phyloP scores from a whole-genome alignment of 2,888 invertebrate species.

The Scaptomyza cyrtandrae region DNA sequence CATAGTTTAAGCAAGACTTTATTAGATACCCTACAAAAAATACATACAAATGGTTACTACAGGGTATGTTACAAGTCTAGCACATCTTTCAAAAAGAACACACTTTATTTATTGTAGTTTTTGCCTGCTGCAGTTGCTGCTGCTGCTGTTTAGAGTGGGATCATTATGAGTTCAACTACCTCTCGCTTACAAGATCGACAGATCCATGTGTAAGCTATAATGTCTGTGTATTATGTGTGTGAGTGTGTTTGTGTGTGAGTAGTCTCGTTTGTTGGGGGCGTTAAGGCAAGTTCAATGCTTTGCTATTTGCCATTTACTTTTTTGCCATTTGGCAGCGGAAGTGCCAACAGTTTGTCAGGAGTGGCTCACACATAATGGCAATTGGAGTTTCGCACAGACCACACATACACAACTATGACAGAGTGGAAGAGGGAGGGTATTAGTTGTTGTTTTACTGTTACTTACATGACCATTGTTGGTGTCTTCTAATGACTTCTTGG shows the following conservation, averaged over 20 bases:
- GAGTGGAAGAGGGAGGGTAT: no score
- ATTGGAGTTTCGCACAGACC: constrained; percentile 43
- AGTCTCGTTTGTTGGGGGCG: constrained; percentile 51
- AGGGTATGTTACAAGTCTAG: background rate
- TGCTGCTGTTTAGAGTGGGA: constrained; percentile 29
- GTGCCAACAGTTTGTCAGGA: constrained; percentile 72
- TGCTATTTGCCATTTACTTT: constrained; percentile 10
- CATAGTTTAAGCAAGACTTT: no score
- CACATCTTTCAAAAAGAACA: background rate
- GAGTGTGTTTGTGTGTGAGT: background rate
- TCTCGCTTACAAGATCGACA: constrained; percentile 7
- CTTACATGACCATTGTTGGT: constrained; percentile 62
- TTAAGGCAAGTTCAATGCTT: constrained; percentile 69
- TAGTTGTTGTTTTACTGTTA: constrained; percentile 33
- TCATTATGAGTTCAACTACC: constrained; percentile 53
- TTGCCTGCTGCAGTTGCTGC: constrained; percentile 13
- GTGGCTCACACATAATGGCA: constrained; percentile 59
- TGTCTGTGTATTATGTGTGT: constrained; percentile 1
- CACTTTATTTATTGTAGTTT: constrained; percentile 20
- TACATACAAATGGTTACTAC: background rate
- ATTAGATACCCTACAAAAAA: background rate
- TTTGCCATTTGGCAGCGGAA: constrained; percentile 63
- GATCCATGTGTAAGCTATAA: background rate
- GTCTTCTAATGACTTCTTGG: constrained; percentile 50
- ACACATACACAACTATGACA: constrained; percentile 26